Percentiles rank a stretch among this genome's conserved stretches.
Conservation (phyloP, 2,888 invertebrate species). For the Athetis lepigone region DNA sequence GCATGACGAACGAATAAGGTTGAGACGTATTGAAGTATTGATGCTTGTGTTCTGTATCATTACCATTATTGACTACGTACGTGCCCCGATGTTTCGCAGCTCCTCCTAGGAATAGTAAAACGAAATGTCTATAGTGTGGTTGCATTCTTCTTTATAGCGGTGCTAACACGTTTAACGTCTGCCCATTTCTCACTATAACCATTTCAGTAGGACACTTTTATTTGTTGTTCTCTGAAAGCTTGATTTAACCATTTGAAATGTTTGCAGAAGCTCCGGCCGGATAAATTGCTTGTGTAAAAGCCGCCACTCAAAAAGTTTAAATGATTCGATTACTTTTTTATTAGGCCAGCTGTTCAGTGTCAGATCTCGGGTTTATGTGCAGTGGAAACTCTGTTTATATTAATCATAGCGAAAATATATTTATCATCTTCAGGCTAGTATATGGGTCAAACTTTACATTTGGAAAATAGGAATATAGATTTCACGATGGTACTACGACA, state of each 20-base stretch:
- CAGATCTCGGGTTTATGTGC: conserved; percentile 66
- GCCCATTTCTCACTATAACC: conserved; percentile 73
- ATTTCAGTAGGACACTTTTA: conserved; percentile 76
- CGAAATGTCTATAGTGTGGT: conserved; percentile 58
- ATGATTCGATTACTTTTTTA: conserved; percentile 71
- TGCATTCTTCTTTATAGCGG: conserved; percentile 72
- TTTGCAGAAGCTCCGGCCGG: conserved; percentile 66
- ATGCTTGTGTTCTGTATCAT: conserved; percentile 33
- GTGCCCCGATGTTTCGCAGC: conserved; percentile 33
- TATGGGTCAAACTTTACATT: conserved; percentile 43
- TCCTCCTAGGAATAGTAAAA: conserved; percentile 44
- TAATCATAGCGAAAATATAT: conserved; percentile 58
- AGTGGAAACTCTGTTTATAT: conserved; percentile 61
- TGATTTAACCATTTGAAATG: conserved; percentile 73
- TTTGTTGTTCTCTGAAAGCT: conserved; percentile 73
- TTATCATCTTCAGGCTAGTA: conserved; percentile 23
- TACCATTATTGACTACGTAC: conserved; percentile 41
- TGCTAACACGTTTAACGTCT: conserved; percentile 75
- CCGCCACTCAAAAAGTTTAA: conserved; percentile 63
- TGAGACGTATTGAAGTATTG: conserved; percentile 36
- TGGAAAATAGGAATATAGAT: conserved; percentile 55
- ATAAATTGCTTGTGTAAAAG: conserved; percentile 68
- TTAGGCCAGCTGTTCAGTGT: conserved; percentile 73
- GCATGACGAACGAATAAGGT: conserved; percentile 46
- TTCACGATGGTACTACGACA: conserved; percentile 25